A percentile compares a stretch with the other conserved stretches of the same genome.
Conservation (phyloP, 2,113 vertebrate genomes). For the Hystrix brachyura region DNA sequence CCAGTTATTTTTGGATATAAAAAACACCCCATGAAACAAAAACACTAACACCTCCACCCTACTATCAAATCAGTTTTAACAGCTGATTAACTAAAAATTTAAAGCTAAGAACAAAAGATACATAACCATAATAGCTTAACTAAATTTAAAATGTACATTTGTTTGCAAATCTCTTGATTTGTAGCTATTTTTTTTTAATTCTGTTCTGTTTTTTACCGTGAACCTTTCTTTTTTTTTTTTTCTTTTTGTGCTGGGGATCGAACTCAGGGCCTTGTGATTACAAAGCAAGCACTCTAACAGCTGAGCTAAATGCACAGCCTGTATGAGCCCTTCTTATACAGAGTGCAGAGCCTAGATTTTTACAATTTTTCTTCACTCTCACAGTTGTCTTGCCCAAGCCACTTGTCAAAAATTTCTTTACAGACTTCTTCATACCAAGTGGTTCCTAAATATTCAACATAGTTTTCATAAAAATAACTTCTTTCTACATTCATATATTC, state of each 20-base stretch:
- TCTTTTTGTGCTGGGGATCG: too few relatives aligned
- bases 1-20: not conserved
- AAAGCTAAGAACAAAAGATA: conserved; percentile 43
- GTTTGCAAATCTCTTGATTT: not conserved
- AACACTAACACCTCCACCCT: not conserved
- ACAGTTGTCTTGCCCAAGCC: not conserved
- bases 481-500: not conserved
- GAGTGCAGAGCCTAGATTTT: not conserved
- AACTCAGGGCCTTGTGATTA: too few relatives aligned
- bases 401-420: not conserved
- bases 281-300: too few relatives aligned
- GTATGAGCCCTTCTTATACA: not conserved
- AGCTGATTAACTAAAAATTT: conserved; percentile 43
- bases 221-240: too few relatives aligned
- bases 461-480: conserved; percentile 15
- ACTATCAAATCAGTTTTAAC: not conserved
- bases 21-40: conserved; percentile 12
- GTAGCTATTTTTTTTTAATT: not conserved
- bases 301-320: too few relatives aligned
- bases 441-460: conserved; percentile 43
- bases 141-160: not conserved
- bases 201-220: too few relatives aligned
- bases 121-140: not conserved
- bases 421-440: not conserved
- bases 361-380: not conserved